A percentile compares a stretch with the other conserved stretches of the same genome.
These are phyloP conservation scores for Bufo bufo DNA, from an alignment of 2,113 vertebrate species.

Conservation along the genomic window DNA sequence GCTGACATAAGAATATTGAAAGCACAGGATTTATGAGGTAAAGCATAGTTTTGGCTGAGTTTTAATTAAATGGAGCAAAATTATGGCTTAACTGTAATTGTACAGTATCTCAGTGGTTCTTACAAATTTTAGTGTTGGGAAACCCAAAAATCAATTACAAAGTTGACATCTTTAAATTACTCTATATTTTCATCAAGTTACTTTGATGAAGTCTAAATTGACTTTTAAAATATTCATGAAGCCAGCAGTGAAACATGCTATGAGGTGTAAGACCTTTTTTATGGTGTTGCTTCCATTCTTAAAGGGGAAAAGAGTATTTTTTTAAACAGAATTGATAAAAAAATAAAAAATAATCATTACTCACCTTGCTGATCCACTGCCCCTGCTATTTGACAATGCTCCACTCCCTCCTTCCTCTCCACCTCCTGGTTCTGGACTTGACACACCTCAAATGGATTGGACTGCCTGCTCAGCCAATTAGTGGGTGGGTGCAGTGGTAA, in stretches of 20 bases:
- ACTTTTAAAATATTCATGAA: background rate
- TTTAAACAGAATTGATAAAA: too few species aligned
- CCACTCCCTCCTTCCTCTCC: too few species aligned
- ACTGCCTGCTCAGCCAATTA: too few species aligned
- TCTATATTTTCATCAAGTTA: background rate
- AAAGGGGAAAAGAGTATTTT: too few species aligned
- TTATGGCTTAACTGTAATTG: background rate
- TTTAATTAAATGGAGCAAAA: constrained; percentile 33
- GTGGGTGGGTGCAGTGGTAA: too few species aligned
- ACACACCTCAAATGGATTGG: too few species aligned
- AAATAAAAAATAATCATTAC: too few species aligned
- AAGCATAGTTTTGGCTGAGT: background rate
- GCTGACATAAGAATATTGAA: constrained; percentile 9
- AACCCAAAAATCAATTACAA: constrained; percentile 18
- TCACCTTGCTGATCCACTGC: too few species aligned
- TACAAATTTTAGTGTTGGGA: constrained; percentile 3
- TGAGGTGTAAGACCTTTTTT: background rate
- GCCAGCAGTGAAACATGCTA: background rate
- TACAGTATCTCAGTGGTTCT: constrained; percentile 1
- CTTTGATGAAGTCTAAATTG: background rate
- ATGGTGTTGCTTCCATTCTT: background rate
- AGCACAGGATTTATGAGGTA: constrained; percentile 7
- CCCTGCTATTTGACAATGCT: too few species aligned
- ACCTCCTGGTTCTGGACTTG: too few species aligned
- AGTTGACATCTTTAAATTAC: constrained; percentile 3